phyloP scores from a whole-genome alignment of 1,140 invertebrate genomes.

The Apis laboriosa region DNA sequence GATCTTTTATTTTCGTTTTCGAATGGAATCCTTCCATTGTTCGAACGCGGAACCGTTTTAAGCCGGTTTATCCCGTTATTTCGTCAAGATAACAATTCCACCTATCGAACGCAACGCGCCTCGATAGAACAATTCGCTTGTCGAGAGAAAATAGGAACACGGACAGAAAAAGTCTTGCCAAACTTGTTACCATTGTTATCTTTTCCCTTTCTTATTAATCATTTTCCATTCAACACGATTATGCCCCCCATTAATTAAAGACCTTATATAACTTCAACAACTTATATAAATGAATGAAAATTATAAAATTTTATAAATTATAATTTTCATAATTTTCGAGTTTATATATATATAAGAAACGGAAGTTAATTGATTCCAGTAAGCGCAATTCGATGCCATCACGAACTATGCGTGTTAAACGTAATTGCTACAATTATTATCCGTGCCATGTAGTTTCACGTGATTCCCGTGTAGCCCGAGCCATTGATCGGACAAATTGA shows the following conservation, averaged over 20 bases:
- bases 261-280: too few species aligned
- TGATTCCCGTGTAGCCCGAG: conserved; percentile 1
- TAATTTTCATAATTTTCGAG: too few species aligned
- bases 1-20: not conserved
- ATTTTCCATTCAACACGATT: too few species aligned
- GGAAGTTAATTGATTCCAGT: not conserved
- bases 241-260: too few species aligned
- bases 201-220: too few species aligned
- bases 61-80: not conserved
- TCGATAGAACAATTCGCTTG: conserved; percentile 14
- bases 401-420: not conserved
- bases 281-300: too few species aligned
- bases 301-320: too few species aligned
- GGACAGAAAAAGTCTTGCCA: not conserved
- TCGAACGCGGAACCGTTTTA: not conserved
- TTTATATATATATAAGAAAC: too few species aligned
- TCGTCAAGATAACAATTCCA: not conserved
- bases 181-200: too few species aligned
- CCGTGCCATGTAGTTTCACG: conserved; percentile 3
- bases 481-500: conserved; percentile 39
- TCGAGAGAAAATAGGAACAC: conserved; percentile 13
- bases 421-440: not conserved
- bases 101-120: not conserved
- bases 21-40: not conserved
- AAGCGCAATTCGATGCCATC: not conserved